Base-by-base conservation (phyloP, 2,113 vertebrate species). In the Neodontobutis hainanensis region DNA sequence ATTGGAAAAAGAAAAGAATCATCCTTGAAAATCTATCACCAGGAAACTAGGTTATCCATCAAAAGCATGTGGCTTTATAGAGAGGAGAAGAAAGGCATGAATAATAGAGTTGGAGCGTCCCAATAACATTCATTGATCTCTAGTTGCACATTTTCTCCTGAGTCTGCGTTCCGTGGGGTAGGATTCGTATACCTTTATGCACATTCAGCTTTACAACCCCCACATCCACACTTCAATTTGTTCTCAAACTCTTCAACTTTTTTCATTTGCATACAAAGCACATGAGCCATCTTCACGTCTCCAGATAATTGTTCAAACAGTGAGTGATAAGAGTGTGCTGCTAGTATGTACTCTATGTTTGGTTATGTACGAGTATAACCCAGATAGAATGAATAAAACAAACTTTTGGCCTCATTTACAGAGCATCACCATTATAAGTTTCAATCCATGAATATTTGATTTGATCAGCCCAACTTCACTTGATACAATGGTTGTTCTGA, bases 351-450 rank as follows among this genome's bases (percentile, higher is more conserved):
- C 70, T 64, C 56, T 62, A 58, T 50, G 38, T 50, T 16, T 66
- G 40, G 73, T 27, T 82, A 73, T 67, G 34, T 74, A 75, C 58
- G 64, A 82, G 78, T 35, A 76, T 87, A 91, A 91, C 90, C 88
- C 81, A 90, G 87, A 84, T 87, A 89, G 74, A 87, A 87, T 86
- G 77, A 88, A 90, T 86, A 87, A 90, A 89, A 91, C 89, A 90
- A 85, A 90, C 88, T 90, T 88, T 89, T 89, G 82, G 88, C 85
- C 87, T 91, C 82, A 89, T 91, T 90, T 88, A 90, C 82, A 87
- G 85, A 85, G 78, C 81, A 83, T 88, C 76, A 87, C 77, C 84
- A 86, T 87, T 88, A 72, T 66, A 68, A 81, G 84, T 87, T 86
- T 83, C 80, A 77, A 80, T 80, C 83, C 83, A 88, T 89, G 69